Evolutionary conservation across 1,140 invertebrate genomes (phyloP).

Genomic region (Oedothorax gibbosus): DNA sequence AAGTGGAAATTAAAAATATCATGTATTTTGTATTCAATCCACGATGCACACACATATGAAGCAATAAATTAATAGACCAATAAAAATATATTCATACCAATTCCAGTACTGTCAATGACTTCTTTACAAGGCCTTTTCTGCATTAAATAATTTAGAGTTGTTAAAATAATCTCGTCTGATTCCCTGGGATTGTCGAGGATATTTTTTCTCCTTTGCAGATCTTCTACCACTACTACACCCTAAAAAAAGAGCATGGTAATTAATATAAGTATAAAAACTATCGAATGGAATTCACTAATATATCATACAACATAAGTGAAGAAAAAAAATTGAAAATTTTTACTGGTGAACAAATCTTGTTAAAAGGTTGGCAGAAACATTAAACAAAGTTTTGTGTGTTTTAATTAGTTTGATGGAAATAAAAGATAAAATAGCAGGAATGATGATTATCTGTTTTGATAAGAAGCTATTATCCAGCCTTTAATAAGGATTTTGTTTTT

Average conservation of each 20-base stretch:
- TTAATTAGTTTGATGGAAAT: too few species aligned
- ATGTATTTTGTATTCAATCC: background rate
- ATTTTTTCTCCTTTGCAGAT: constrained; percentile 46
- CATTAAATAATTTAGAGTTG: constrained; percentile 12
- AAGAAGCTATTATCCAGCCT: too few species aligned
- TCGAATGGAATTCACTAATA: too few species aligned
- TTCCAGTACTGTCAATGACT: constrained; percentile 29
- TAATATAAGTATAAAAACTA: too few species aligned
- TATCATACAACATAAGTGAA: too few species aligned
- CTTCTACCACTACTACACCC: constrained; percentile 59
- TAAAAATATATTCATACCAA: constrained; percentile 30
- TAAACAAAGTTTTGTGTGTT: too few species aligned
- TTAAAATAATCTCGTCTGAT: constrained; percentile 25
- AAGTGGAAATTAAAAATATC: background rate
- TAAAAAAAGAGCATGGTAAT: constrained; percentile 4
- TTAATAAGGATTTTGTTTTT: too few species aligned
- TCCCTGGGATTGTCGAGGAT: constrained; percentile 33
- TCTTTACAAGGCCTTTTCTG: constrained; percentile 55
- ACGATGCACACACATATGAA: background rate
- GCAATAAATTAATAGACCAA: background rate
- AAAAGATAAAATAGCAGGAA: too few species aligned
- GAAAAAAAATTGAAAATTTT: too few species aligned
- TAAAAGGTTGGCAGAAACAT: too few species aligned
- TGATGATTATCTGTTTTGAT: too few species aligned
- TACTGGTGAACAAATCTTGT: too few species aligned